Base-by-base conservation (phyloP, 1,140 invertebrate genomes). In the Cotesia typhae region DNA sequence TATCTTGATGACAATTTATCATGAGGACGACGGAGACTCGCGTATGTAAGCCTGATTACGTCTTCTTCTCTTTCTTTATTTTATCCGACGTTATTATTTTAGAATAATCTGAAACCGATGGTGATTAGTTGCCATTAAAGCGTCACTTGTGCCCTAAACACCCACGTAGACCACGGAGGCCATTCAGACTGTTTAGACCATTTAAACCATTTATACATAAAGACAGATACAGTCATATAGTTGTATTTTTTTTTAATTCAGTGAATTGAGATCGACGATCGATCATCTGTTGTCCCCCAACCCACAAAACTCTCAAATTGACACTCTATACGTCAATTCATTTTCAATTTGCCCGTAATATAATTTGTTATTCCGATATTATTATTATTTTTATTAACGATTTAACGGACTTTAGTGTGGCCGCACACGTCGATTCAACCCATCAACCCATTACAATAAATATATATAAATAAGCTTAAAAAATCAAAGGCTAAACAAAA, bases 31-130 rank as follows among this genome's bases (percentile, higher is more conserved):
- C 77, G 76, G 76, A 67, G 47, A 47, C 64, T 72, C 59, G 70
- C 59, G 61, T 3, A 75, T 70, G 69, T 10, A 20, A 67, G 67
- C 52, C 55, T 28, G 17, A 73, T 14, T 14, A 14, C 14, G 14
- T 14, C 14, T 14, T 14, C 14, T 14, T 14, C 14, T 73, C 72
- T 71, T 67, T 53, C 47, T 3, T 20, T 20, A 20, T 14, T 10
- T 14, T 66, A 20, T 12, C 1, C n/a, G 20, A 67, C 20, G 17
- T 86, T 83, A 85, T 86, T 85, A 86, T 87, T 87, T 86, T 79
- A 84, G 83, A 86, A 86, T 87, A 87, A 87, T 87, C 84, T 86
- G 83, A 85, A 87, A 85, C 84, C 85, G 81, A 87, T 87, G 84
- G 84, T 86, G 84, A 87, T 87, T 87, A 87, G 85, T 85, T 80